A percentile compares a stretch with the other conserved stretches of the same genome.
phyloP scores from a whole-genome alignment of 1,140 invertebrate genomes.

The Coptotermes formosanus region DNA sequence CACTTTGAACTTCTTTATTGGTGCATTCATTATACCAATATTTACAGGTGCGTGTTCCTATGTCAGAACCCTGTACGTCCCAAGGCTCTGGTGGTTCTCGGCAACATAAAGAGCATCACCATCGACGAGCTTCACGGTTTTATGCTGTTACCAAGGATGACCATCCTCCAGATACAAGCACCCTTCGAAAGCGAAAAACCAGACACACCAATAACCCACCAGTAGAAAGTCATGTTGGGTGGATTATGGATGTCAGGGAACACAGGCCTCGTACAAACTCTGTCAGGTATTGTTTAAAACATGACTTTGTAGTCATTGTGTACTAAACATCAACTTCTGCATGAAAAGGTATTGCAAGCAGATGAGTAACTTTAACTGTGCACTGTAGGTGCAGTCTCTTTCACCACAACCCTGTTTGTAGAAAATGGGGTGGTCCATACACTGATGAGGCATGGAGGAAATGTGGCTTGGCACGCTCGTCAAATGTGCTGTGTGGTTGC shows the following conservation, averaged over 20 bases:
- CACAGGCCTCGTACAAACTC: slow-evolving; percentile 75
- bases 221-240: slow-evolving; percentile 93
- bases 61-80: not conserved
- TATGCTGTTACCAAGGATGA: slow-evolving; percentile 91
- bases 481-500: too few species aligned
- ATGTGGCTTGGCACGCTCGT: too few species aligned
- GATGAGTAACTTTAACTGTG: too few species aligned
- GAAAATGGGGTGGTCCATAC: too few species aligned
- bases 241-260: slow-evolving; percentile 90
- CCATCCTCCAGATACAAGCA: slow-evolving; percentile 55
- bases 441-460: too few species aligned
- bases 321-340: too few species aligned
- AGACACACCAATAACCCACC: slow-evolving; percentile 89
- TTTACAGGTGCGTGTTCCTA: not conserved
- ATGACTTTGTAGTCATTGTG: too few species aligned
- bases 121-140: slow-evolving; percentile 68
- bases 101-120: slow-evolving; percentile 33
- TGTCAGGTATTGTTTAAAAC: slow-evolving; percentile 44
- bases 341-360: too few species aligned
- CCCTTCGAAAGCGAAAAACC: slow-evolving; percentile 83
- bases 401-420: too few species aligned
- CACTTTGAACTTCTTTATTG: not conserved
- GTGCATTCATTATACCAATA: not conserved
- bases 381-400: not conserved
- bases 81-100: not conserved